Evolutionary conservation across 2,113 vertebrate species (phyloP).

Genomic region (Vidua macroura): DNA sequence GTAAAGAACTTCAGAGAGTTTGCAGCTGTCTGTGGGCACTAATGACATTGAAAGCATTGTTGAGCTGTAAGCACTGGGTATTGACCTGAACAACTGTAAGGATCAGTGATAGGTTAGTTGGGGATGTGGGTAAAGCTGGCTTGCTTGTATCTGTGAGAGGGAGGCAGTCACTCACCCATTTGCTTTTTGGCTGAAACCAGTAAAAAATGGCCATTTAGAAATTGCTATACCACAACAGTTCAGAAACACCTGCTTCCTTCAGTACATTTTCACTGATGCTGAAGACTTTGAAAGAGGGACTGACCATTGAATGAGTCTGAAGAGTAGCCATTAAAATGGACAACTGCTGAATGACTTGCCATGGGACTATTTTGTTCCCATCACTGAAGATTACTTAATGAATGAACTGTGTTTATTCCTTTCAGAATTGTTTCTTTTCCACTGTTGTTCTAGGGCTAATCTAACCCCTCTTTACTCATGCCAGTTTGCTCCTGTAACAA

Average conservation of each 20-base stretch:
- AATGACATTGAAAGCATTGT: neutral
- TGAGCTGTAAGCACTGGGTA: neutral
- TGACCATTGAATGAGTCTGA: neutral
- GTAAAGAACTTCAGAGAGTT: neutral
- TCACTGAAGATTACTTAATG: neutral
- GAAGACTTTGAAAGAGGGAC: neutral
- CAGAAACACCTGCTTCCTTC: neutral
- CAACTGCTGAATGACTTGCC: neutral
- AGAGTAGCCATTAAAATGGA: neutral
- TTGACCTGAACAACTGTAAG: neutral
- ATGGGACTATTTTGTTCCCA: neutral
- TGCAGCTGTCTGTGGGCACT: neutral
- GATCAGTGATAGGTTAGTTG: neutral
- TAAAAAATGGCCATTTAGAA: neutral
- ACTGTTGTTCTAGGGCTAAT: neutral
- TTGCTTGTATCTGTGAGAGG: neutral
- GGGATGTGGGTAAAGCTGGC: neutral
- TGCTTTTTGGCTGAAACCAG: neutral
- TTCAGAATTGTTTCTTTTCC: neutral
- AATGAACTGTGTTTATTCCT: neutral
- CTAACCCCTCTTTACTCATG: neutral
- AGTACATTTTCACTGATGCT: neutral
- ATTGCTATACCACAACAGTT: neutral
- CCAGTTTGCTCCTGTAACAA: neutral
- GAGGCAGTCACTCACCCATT: neutral